phyloP scores from a whole-genome alignment of 2,797 vertebrate species.

The Pagetopsis macropterus region DNA sequence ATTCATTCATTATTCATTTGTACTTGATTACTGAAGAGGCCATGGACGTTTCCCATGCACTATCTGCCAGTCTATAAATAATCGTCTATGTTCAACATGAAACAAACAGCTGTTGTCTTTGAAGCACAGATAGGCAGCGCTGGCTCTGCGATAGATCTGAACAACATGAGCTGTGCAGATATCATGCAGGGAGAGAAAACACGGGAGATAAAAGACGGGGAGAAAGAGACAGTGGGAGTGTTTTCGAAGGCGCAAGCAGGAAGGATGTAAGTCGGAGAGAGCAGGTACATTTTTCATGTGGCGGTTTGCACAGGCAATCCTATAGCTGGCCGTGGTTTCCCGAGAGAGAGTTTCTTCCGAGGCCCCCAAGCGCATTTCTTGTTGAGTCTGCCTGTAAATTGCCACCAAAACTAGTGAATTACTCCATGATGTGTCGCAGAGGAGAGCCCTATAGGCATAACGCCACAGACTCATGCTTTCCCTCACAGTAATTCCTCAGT shows the following conservation, averaged over 20 bases:
- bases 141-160: slow-evolving; percentile 41
- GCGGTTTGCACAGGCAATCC: slow-evolving; percentile 58
- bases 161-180: slow-evolving; percentile 30
- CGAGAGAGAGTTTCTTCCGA: slow-evolving; percentile 61
- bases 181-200: slow-evolving; percentile 15
- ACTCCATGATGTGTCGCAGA: slow-evolving; percentile 75
- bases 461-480: slow-evolving; percentile 62
- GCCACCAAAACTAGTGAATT: slow-evolving; percentile 79
- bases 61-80: slow-evolving; percentile 58
- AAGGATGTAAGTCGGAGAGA: slow-evolving; percentile 53
- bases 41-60: slow-evolving; percentile 38
- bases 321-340: slow-evolving; percentile 60
- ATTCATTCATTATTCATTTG: slow-evolving; percentile 29
- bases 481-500: slow-evolving; percentile 66
- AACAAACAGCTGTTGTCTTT: slow-evolving; percentile 73
- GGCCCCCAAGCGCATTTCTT: slow-evolving; percentile 70
- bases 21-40: slow-evolving; percentile 9
- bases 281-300: slow-evolving; percentile 76
- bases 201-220: slow-evolving; percentile 18
- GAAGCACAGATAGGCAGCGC: slow-evolving; percentile 50
- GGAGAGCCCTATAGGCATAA: slow-evolving; percentile 70
- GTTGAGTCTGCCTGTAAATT: slow-evolving; percentile 77
- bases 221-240: slow-evolving; percentile 17
- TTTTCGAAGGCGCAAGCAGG: slow-evolving; percentile 28
- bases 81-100: slow-evolving; percentile 58